phyloP scores from a whole-genome alignment of 2,888 invertebrate genomes.

The Noctua pronuba region DNA sequence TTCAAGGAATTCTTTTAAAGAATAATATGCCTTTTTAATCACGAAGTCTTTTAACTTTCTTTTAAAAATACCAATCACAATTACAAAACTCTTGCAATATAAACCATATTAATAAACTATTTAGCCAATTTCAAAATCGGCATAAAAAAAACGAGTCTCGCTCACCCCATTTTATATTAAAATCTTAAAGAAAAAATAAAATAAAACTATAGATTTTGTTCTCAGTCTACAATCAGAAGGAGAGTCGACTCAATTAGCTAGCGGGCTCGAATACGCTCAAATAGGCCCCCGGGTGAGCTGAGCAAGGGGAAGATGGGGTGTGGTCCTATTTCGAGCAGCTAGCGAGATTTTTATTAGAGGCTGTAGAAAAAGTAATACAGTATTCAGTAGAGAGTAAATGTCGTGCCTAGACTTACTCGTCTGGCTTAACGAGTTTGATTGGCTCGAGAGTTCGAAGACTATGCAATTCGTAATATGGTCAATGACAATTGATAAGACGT shows the following conservation, averaged over 20 bases:
- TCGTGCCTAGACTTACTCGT: not conserved
- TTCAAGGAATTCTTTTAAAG: no score
- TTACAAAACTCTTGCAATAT: not conserved
- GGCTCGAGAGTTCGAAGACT: not conserved
- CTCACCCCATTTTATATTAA: conserved; percentile 24
- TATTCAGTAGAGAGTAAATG: conserved; percentile 2
- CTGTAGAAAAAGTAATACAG: not conserved
- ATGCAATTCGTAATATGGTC: no score
- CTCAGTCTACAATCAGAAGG: conserved; percentile 61
- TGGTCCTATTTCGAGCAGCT: conserved; percentile 25
- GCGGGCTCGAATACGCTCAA: conserved; percentile 74
- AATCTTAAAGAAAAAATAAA: conserved; percentile 13
- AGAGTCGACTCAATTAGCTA: conserved; percentile 78
- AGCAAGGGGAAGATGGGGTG: conserved; percentile 60
- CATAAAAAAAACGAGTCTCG: not conserved
- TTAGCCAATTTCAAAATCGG: not conserved
- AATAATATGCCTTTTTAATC: no score
- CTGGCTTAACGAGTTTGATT: not conserved
- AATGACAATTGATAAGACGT: no score
- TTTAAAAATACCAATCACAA: no score
- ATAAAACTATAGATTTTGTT: conserved; percentile 47
- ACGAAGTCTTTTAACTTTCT: no score
- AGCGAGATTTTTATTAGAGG: not conserved
- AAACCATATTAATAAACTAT: not conserved
- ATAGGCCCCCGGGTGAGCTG: conserved; percentile 69